Percentiles rank a stretch among this genome's conserved stretches.
phyloP scores from a whole-genome alignment of 2,113 vertebrate species.

The Labrus mixtus region DNA sequence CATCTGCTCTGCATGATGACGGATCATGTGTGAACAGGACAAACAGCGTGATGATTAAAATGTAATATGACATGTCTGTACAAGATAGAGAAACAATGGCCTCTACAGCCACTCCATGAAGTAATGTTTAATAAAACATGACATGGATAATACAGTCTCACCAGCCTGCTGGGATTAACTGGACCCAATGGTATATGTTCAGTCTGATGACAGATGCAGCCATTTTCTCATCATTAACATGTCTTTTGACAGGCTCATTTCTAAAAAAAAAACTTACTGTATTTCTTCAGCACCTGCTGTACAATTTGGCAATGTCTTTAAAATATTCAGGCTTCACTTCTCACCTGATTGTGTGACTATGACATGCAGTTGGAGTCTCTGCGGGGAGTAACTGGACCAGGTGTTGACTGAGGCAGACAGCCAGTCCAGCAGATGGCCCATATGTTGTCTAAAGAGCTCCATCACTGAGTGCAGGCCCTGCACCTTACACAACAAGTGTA shows the following conservation, averaged over 20 bases:
- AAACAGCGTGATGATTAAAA: conserved; percentile 6
- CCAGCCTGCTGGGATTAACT: background rate
- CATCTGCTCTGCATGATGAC: no score
- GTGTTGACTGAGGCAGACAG: conserved; percentile 79
- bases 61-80: conserved; percentile 30
- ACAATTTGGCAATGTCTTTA: conserved; percentile 29
- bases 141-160: background rate
- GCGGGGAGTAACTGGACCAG: conserved; percentile 87
- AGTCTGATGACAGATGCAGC: conserved; percentile 1
- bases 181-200: background rate
- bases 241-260: background rate
- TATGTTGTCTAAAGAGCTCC: conserved; percentile 87
- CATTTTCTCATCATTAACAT: conserved; percentile 21
- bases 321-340: conserved; percentile 37
- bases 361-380: conserved; percentile 87
- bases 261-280: conserved; percentile 1
- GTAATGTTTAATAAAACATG: conserved; percentile 22
- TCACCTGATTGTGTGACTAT: conserved; percentile 89
- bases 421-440: conserved; percentile 87
- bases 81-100: conserved; percentile 19
- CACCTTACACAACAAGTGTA: conserved; percentile 81
- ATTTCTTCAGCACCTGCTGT: conserved; percentile 34
- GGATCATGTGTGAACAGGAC: conserved; percentile 21
- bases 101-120: conserved; percentile 1
- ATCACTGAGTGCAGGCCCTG: conserved; percentile 74